Evolutionary conservation across 1,140 invertebrate species (phyloP), one percentile per base, ranked within the genome.

Genomic region (Trachelipus rathkii): DNA sequence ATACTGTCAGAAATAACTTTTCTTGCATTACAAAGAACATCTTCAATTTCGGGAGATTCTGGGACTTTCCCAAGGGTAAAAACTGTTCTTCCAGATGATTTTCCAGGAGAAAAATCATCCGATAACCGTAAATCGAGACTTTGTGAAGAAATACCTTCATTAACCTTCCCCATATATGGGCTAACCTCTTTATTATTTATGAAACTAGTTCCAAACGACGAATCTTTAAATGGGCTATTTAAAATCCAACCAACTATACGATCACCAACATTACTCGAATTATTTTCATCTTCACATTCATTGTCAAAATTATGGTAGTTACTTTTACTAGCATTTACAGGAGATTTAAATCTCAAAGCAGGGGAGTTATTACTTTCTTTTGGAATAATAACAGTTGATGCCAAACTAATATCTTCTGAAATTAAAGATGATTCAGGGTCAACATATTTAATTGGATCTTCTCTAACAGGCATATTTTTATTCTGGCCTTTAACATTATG

Each of bases 191-290:
- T 60, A 44, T 60, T 45, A n/a, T 75, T 67, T 24, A 77, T 11
- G 44, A 80, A 80, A 13, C 76, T 78, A 44, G 76, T 67, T 53
- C 77, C 79, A 76, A 78, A 78, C 13, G 79, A 80, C 11, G 76
- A 73, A 45, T 80, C 79, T 71, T 80, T 78, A 76, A 80, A 80
- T 19, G 79, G 79, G 46, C 79, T 80, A 45, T 74, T 53, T 44
- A 78, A 72, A 21, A 80, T 70, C 79, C 79, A 80, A 13, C 50
- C 50, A 13, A 60, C 50, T 60, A 60, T 0, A 15, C 50, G 11
- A 15, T 60, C 50, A 60, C 8, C 19, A 15, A 60, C 50, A 19
- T 60, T 8, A 60, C 8, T 8, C 4, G 19, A 1, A 13, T 19
- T 60, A 8, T 19, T 8, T 60, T 60, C 50, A 60, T 15, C 19